Conservation (phyloP, 2,888 invertebrate species). For the Galerucella pusilla region DNA sequence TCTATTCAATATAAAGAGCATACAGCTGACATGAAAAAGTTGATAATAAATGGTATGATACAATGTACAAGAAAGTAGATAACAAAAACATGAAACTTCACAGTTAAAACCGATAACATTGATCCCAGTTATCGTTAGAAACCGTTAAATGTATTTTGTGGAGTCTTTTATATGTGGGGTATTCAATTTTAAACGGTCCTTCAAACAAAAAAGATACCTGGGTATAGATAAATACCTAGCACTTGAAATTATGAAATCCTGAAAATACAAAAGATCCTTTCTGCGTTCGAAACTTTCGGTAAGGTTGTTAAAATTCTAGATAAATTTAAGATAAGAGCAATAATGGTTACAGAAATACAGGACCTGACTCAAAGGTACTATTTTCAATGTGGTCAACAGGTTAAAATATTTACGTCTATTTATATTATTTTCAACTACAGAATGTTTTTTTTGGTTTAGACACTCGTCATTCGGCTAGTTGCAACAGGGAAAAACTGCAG, state of each 20-base stretch:
- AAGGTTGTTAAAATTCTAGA: constrained; percentile 24
- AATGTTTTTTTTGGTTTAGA: too few relatives aligned
- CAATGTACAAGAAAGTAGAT: neutral
- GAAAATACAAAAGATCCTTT: constrained; percentile 19
- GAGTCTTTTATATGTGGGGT: neutral
- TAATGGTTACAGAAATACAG: constrained; percentile 15
- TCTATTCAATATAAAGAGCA: too few relatives aligned
- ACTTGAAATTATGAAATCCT: constrained; percentile 15
- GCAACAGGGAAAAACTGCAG: too few relatives aligned
- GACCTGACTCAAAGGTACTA: neutral
- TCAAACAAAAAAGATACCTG: constrained; percentile 11
- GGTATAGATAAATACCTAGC: constrained; percentile 20
- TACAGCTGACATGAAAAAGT: neutral
- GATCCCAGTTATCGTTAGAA: neutral
- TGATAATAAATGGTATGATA: neutral
- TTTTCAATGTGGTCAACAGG: neutral
- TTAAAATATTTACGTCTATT: neutral
- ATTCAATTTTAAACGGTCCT: constrained; percentile 21
- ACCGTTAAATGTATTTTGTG: constrained; percentile 6
- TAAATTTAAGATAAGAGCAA: constrained; percentile 20
- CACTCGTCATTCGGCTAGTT: too few relatives aligned
- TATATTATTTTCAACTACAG: too few relatives aligned
- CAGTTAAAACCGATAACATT: constrained; percentile 1
- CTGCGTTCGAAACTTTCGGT: constrained; percentile 9
- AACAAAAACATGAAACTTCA: constrained; percentile 6